phyloP scores from a whole-genome alignment of 2,797 vertebrate species.

The Anguilla anguilla region DNA sequence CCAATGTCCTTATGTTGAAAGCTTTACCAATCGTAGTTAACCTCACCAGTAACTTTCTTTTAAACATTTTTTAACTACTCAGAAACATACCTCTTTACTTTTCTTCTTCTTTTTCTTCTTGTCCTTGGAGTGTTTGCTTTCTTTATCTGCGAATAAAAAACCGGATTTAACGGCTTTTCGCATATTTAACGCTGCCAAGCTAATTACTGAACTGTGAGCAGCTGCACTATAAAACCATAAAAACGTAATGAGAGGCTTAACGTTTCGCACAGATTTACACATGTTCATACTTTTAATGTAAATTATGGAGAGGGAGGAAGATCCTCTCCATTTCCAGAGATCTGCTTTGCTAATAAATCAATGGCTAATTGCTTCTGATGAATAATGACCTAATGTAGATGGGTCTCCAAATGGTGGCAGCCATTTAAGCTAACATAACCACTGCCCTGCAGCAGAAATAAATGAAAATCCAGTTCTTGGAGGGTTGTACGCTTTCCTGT shows the following conservation, averaged over 20 bases:
- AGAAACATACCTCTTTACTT: conserved; percentile 82
- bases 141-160: conserved; percentile 75
- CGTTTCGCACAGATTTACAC: too few relatives aligned
- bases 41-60: neutral
- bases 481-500: neutral
- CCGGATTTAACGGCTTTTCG: neutral
- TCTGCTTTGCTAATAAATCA: neutral
- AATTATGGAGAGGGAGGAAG: neutral
- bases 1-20: neutral
- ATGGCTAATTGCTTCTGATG: neutral
- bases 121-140: conserved; percentile 78
- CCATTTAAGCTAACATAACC: neutral
- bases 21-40: neutral
- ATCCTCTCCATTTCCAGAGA: neutral
- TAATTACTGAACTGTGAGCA: conserved; percentile 38
- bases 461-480: neutral
- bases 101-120: conserved; percentile 96
- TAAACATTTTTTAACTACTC: neutral
- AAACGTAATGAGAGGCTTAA: neutral
- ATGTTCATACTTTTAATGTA: neutral
- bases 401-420: neutral
- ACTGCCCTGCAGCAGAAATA: neutral
- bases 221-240: neutral
- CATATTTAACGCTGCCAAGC: neutral
- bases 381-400: neutral